Base-by-base conservation (phyloP, 35 echinoderm and acorn worm genomes). In the Amphiura filiformis region DNA sequence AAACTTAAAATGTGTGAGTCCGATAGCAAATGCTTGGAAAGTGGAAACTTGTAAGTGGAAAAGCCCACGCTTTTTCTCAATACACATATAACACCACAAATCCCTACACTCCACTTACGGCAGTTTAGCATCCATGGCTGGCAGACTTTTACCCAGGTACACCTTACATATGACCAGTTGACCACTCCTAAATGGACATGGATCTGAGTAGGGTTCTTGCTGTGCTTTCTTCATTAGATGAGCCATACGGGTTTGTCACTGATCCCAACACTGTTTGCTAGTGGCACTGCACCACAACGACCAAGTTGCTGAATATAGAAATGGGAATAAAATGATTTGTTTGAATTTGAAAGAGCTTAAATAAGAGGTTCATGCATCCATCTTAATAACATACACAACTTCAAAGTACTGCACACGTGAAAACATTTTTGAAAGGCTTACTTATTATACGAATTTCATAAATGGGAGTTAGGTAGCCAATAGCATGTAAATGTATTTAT, bases 101-200 rank as follows among this genome's bases (percentile, higher is more conserved):
- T n/a, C n/a, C n/a, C n/a, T n/a, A n/a, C 26, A 77, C 26, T 77
- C n/a, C 14, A 85, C 86, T 84, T 84, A 96, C 94, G 78, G 82
- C 38, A 85, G 56, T 35, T 94, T 91, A 12, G 87, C 77, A 91
- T 94, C 92, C 84, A 99, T 81, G 18, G 93, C 96, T 78, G 89
- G 96, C 9, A 87, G 79, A 80, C 96, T 99, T 41, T 94, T 99
- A 28, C 96, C 96, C 26, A 99, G 77, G 87, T 95, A 99, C 5
- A 99, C 96, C 83, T 99, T 99, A 79, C 96, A 99, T 12, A 99
- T 90, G 15, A 95, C 93, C 0, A 99, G 80, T 76, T 99, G 96
- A 34, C 96, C 93, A 88, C 92, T 84, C 76, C 93, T 89, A 57
- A 99, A 99, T 65, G 96, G 96, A 38, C 93, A 94, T 39, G 93